phyloP scores from a whole-genome alignment of 1,140 invertebrate genomes.

The Bombus soroeensis region DNA sequence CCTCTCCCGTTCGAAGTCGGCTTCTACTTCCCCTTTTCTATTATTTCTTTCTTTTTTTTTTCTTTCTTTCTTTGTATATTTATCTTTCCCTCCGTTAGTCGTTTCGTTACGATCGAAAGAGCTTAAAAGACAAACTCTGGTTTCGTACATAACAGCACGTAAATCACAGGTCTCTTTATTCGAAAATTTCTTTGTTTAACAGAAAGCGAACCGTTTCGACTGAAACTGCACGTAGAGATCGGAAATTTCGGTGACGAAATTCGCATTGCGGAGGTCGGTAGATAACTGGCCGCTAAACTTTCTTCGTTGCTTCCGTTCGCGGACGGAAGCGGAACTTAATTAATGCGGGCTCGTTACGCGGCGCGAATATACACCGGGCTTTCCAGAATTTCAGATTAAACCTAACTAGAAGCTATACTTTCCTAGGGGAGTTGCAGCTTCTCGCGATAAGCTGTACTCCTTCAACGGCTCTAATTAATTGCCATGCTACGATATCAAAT shows the following conservation, averaged over 20 bases:
- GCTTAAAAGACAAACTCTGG: too few species aligned
- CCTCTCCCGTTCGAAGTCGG: neutral
- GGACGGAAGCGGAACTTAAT: conserved; percentile 50
- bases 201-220: neutral
- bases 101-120: too few species aligned
- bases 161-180: too few species aligned
- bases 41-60: rapidly evolving
- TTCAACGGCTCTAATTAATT: conserved; percentile 43
- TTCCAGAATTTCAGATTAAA: conserved; percentile 54
- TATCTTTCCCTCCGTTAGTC: neutral
- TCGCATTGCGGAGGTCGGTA: conserved; percentile 14
- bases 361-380: conserved; percentile 34
- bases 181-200: too few species aligned
- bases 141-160: too few species aligned
- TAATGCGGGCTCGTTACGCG: conserved; percentile 50
- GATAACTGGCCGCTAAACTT: conserved; percentile 39
- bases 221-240: neutral
- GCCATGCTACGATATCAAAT: neutral
- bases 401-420: conserved; percentile 50
- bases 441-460: conserved; percentile 18
- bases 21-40: neutral
- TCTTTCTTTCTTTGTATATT: neutral
- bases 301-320: conserved; percentile 26
- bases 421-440: conserved; percentile 39
- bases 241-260: conserved; percentile 13